These are phyloP conservation scores for Scylla paramamosain DNA, from an alignment of 1,140 invertebrate genomes.

Conservation along the genomic window DNA sequence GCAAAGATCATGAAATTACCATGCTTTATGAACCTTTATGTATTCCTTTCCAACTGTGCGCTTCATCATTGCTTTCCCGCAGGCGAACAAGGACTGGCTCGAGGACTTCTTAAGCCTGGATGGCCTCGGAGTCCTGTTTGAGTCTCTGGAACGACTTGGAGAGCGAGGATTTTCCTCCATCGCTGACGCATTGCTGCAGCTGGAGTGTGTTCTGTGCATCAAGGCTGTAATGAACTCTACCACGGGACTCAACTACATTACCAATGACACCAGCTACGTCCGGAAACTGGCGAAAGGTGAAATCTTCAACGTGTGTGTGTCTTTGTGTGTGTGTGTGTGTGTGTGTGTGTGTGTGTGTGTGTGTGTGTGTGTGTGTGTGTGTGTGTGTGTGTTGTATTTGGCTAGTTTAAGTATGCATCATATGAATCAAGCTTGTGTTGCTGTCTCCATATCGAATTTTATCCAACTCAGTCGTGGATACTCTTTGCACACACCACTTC, in stretches of 20 bases:
- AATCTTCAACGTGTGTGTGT: slow-evolving; percentile 42
- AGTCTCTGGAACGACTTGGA: slow-evolving; percentile 80
- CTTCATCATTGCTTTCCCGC: not conserved
- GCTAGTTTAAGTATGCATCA: no score
- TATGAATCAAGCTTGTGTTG: not conserved
- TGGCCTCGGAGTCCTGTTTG: slow-evolving; percentile 81
- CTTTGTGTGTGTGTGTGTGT: no score
- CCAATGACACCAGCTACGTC: slow-evolving; percentile 80
- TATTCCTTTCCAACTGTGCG: no score
- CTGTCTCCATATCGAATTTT: not conserved
- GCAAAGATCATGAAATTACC: no score
- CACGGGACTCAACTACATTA: slow-evolving; percentile 82
- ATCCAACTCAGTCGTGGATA: no score
- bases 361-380: not conserved
- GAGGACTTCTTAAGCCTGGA: slow-evolving; percentile 81
- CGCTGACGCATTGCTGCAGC: slow-evolving; percentile 80
- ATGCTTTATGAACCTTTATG: no score
- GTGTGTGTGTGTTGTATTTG: not conserved
- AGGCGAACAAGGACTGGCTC: slow-evolving; percentile 80
- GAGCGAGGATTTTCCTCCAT: slow-evolving; percentile 79
- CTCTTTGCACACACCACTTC: no score
- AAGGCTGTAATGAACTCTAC: slow-evolving; percentile 82
- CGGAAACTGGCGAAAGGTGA: slow-evolving; percentile 81
- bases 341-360: slow-evolving; percentile 8
- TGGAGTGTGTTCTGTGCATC: slow-evolving; percentile 82